Evolutionary conservation across 2,888 invertebrate genomes (phyloP).

Genomic region (Adelphocoris suturalis): DNA sequence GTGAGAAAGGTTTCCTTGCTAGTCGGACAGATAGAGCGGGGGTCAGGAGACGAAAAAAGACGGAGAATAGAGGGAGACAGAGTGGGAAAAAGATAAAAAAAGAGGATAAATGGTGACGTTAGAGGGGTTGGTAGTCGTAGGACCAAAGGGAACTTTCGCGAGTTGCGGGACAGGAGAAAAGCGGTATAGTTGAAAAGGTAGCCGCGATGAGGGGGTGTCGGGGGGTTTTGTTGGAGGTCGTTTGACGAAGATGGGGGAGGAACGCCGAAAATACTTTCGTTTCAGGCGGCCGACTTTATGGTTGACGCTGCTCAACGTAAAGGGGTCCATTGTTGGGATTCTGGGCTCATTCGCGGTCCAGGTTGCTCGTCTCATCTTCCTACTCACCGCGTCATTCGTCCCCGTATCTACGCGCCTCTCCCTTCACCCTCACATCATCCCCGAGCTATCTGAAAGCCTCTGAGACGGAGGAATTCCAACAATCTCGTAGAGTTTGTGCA

Average conservation of each 20-base stretch:
- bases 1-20: slow-evolving; percentile 50
- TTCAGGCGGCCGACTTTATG: slow-evolving; percentile 45
- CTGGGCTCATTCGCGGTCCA: not conserved
- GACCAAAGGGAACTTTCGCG: not conserved
- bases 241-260: not conserved
- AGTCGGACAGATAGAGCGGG: not conserved
- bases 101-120: slow-evolving; percentile 49
- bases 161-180: slow-evolving; percentile 21
- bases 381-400: not conserved
- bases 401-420: not conserved
- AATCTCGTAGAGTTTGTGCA: not conserved
- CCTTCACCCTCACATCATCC: not conserved
- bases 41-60: not conserved
- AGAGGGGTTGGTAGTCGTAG: not conserved
- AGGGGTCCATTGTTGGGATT: slow-evolving; percentile 51
- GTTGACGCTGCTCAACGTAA: slow-evolving; percentile 44
- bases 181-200: slow-evolving; percentile 49
- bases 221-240: slow-evolving; percentile 8
- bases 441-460: not conserved
- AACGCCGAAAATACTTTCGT: slow-evolving; percentile 58
- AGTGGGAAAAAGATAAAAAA: not conserved
- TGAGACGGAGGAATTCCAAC: slow-evolving; percentile 20
- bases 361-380: not conserved
- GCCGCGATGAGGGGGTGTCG: not conserved
- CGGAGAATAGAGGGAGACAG: not conserved